Percentiles rank a stretch among this genome's conserved stretches.
Conservation (phyloP, 2,888 invertebrate genomes). For the Lacanobia wlatinum region DNA sequence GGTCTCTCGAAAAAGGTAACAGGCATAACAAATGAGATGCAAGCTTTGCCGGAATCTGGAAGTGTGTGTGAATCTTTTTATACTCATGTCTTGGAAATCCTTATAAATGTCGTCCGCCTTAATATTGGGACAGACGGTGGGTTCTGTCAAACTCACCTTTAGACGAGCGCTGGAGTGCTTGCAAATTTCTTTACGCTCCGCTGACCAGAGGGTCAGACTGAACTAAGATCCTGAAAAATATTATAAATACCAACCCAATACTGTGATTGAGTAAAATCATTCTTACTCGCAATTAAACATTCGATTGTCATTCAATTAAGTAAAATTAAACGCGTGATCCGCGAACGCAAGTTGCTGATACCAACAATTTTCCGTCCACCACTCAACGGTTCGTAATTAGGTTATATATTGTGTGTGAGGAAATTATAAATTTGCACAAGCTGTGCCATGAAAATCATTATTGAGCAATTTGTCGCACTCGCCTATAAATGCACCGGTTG, state of each 20-base stretch:
- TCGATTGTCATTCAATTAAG: constrained; percentile 36
- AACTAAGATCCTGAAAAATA: too few species aligned
- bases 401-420: constrained; percentile 69
- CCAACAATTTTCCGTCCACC: constrained; percentile 63
- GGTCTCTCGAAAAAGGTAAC: background rate
- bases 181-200: too few species aligned
- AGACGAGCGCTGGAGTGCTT: too few species aligned
- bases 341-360: constrained; percentile 57
- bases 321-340: constrained; percentile 59
- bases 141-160: too few species aligned
- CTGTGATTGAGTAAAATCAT: constrained; percentile 17
- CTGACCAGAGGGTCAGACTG: too few species aligned
- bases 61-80: too few species aligned
- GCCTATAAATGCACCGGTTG: constrained; percentile 80
- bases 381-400: constrained; percentile 68
- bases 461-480: constrained; percentile 81
- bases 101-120: too few species aligned
- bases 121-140: too few species aligned
- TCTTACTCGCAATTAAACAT: constrained; percentile 30
- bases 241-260: background rate
- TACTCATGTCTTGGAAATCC: too few species aligned
- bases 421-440: constrained; percentile 80
- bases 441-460: constrained; percentile 82
- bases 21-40: background rate
- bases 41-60: too few species aligned